Evolutionary conservation across 2,113 vertebrate genomes (phyloP), one percentile per base, ranked within the genome.

Genomic region (Myanophis thanlyinensis): DNA sequence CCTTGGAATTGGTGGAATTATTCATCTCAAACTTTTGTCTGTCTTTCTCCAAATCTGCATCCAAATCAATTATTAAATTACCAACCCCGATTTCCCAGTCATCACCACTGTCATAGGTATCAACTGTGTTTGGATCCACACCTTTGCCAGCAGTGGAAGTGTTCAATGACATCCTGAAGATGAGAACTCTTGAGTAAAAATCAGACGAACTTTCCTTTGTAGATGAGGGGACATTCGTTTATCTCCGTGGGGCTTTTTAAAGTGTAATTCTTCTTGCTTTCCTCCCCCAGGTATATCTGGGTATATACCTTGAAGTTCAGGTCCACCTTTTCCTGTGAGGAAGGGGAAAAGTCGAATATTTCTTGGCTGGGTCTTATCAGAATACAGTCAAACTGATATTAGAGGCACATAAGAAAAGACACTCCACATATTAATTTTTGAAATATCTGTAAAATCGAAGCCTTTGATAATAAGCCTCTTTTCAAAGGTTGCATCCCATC

Each of bases 11-110:
- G 96, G 97, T 96, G 96, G 98, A 98, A 96, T 98, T 98, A 98
- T 98, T 98, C 98, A 99, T 99, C 97, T 99, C 98, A 98, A 98
- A 98, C 98, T 98, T 98, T 97, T 98, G 98, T 98, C 98, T 98
- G 98, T 99, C 98, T 95, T 98, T 98, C 95, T 98, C 98, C 98
- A 99, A 97, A 98, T 99, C 99, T 84, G 99, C 98, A 94, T 99
- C 98, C 98, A 99, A 97, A 98, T 99, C 99, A 0, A 98, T 98
- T 96, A 98, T 98, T 97, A 98, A 97, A 98, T 98, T 98, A 93
- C 98, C 98, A 97, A 98, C 98, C 96, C 98, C 98, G 0, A 98
- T 98, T 97, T 98, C 98, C 98, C 98, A 98, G 93, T 98, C 98
- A 98, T 98, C 98, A 47, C 98, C 98, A 98, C 98, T 98, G 97